Evolutionary conservation across 1,140 invertebrate species (phyloP).

Genomic region (Rhizoglyphus robini): DNA sequence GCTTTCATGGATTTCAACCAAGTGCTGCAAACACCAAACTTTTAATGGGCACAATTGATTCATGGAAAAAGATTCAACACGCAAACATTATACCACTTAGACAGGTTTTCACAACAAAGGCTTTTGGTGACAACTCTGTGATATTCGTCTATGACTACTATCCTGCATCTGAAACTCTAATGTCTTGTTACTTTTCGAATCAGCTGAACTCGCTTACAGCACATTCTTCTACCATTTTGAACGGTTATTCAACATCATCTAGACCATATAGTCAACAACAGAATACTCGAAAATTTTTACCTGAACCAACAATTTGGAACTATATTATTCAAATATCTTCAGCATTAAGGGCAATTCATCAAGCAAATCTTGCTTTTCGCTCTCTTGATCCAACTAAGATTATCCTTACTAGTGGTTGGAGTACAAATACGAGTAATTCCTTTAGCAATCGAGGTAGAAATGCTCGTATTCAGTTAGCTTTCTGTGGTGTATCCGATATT

Average conservation of each 20-base stretch:
- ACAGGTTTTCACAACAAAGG: constrained; percentile 88
- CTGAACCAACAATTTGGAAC: constrained; percentile 83
- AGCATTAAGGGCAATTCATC: constrained; percentile 79
- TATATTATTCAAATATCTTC: constrained; percentile 90
- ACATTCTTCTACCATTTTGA: background rate
- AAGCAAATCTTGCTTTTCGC: constrained; percentile 51
- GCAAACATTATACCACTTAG: constrained; percentile 79
- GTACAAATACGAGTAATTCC: background rate
- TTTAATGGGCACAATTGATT: constrained; percentile 39
- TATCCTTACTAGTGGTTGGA: constrained; percentile 38
- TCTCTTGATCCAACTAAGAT: constrained; percentile 83
- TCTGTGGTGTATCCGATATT: constrained; percentile 66
- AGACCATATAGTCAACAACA: constrained; percentile 24
- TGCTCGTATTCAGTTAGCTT: constrained; percentile 53
- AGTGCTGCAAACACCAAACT: constrained; percentile 20
- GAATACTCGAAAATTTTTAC: constrained; percentile 43
- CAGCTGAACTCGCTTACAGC: background rate
- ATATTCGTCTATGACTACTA: constrained; percentile 94
- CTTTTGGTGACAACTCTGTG: constrained; percentile 87
- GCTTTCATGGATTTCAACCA: constrained; percentile 54
- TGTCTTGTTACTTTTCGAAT: constrained; percentile 61
- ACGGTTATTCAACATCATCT: constrained; percentile 11
- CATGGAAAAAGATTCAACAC: constrained; percentile 85
- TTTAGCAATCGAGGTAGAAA: constrained; percentile 7
- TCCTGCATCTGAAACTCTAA: constrained; percentile 70